These are phyloP conservation scores for Marronus borbonicus DNA, from an alignment of 2,888 invertebrate genomes.

Conservation along the genomic window DNA sequence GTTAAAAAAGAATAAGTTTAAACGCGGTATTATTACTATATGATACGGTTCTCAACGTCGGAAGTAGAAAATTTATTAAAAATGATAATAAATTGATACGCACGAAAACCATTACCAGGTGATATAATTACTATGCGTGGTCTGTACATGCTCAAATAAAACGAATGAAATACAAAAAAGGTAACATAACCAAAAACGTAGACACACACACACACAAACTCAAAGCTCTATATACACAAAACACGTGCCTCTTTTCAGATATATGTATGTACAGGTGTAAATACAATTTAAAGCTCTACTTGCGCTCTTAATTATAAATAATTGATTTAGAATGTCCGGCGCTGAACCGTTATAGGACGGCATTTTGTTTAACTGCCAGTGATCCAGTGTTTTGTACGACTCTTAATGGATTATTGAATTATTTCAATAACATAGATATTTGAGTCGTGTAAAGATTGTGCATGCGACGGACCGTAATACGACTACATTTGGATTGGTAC, in stretches of 20 bases:
- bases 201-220: not conserved
- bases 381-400: not conserved
- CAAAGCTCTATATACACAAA: not conserved
- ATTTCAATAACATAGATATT: not conserved
- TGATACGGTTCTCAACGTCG: slow-evolving; percentile 23
- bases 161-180: slow-evolving; percentile 27
- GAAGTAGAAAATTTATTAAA: slow-evolving; percentile 50
- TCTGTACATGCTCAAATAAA: slow-evolving; percentile 26
- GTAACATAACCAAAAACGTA: slow-evolving; percentile 33
- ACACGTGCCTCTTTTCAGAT: slow-evolving; percentile 40
- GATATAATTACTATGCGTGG: slow-evolving; percentile 45
- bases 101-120: slow-evolving; percentile 49
- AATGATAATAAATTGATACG: slow-evolving; percentile 48
- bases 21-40: not conserved
- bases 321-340: slow-evolving; percentile 32
- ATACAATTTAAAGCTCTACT: slow-evolving; percentile 43
- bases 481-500: too few species aligned
- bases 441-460: not conserved
- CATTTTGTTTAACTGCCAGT: not conserved
- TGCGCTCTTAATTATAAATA: slow-evolving; percentile 41
- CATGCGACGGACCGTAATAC: too few species aligned
- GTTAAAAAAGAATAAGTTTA: slow-evolving; percentile 4
- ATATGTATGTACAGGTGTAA: slow-evolving; percentile 43
- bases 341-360: slow-evolving; percentile 6
- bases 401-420: not conserved